These are phyloP conservation scores for Nesidiocoris tenuis DNA, from an alignment of 2,888 invertebrate species.

Conservation along the genomic window DNA sequence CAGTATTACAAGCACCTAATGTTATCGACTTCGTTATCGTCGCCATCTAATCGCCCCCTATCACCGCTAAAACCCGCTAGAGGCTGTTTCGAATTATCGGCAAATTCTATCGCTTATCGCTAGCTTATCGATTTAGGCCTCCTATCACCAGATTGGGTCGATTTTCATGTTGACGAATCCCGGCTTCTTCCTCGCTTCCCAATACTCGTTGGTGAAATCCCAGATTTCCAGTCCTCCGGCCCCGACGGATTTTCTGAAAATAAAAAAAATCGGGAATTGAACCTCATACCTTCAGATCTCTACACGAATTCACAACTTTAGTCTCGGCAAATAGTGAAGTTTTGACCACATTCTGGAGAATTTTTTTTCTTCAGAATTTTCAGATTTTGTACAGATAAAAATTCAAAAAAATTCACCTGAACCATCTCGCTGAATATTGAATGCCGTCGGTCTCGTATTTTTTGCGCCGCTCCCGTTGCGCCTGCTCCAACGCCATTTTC, in stretches of 20 bases:
- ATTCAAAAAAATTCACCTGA: constrained; percentile 65
- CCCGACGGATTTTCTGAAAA: constrained; percentile 44
- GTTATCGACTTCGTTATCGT: no score
- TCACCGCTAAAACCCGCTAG: no score
- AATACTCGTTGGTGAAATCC: constrained; percentile 74
- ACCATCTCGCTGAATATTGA: constrained; percentile 58
- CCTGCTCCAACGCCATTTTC: constrained; percentile 71
- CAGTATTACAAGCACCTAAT: no score
- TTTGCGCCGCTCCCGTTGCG: constrained; percentile 70
- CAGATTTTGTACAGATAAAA: background rate
- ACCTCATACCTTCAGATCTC: no score
- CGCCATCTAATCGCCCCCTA: no score
- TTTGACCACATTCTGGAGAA: no score
- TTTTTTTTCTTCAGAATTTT: background rate
- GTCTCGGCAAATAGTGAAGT: no score
- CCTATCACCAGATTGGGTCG: constrained; percentile 63
- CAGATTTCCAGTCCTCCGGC: constrained; percentile 63
- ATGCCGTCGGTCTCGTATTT: constrained; percentile 60
- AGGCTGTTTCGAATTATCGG: no score
- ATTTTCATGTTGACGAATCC: constrained; percentile 63
- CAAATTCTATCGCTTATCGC: background rate
- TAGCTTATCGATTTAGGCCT: background rate
- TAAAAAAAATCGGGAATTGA: background rate
- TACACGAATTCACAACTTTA: no score
- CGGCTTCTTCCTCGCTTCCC: constrained; percentile 67